These are phyloP conservation scores for Botia kubotai DNA, from an alignment of 2,797 vertebrate genomes.

Conservation along the genomic window DNA sequence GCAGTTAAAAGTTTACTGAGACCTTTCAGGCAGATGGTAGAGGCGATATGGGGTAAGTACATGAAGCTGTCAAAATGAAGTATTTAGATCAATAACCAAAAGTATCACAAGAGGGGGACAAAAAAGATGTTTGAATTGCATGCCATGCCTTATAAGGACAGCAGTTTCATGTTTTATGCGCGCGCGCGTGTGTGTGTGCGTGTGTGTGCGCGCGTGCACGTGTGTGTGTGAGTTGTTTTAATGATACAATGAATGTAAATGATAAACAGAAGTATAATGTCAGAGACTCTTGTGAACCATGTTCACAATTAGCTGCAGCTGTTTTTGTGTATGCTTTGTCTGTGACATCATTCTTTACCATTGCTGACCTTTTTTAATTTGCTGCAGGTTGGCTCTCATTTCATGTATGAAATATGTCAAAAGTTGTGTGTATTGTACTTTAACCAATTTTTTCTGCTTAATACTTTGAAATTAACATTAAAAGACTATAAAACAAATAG, in stretches of 20 bases:
- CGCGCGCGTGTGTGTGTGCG: no score
- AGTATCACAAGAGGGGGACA: conserved; percentile 5
- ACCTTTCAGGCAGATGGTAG: not conserved
- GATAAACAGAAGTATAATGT: not conserved
- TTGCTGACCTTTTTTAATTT: conserved; percentile 15
- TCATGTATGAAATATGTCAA: not conserved
- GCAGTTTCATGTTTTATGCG: no score
- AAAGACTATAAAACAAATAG: not conserved
- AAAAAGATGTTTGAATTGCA: not conserved
- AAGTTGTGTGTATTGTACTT: not conserved
- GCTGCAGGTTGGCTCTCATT: conserved; percentile 4
- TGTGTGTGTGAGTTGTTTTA: no score
- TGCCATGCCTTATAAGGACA: conserved; percentile 32
- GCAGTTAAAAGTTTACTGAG: not conserved
- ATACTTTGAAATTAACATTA: not conserved
- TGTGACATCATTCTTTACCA: conserved; percentile 8
- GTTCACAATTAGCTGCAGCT: not conserved
- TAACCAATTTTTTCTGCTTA: not conserved
- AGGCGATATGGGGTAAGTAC: not conserved
- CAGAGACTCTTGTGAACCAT: not conserved
- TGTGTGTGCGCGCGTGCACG: no score
- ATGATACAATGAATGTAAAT: not conserved
- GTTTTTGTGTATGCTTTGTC: not conserved
- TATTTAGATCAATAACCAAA: conserved; percentile 37
- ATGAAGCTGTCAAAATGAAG: conserved; percentile 29